Percentiles rank a stretch among this genome's conserved stretches.
Evolutionary conservation across 2,797 vertebrate genomes (phyloP).

Genomic region (Helarctos malayanus): DNA sequence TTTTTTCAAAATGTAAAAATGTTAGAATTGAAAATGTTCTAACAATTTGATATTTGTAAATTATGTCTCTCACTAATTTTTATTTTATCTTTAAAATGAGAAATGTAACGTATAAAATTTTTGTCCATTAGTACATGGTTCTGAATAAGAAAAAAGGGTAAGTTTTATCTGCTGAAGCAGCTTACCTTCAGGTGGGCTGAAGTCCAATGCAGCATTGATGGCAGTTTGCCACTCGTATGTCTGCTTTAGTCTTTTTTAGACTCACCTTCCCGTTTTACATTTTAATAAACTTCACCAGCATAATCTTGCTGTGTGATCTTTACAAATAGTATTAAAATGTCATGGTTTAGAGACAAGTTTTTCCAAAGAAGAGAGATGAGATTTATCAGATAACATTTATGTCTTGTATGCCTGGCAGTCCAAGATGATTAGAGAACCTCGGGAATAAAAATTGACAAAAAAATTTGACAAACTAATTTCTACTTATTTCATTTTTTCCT

Average conservation of each 20-base stretch:
- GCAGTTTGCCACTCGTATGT: neutral
- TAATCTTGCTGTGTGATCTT: constrained; percentile 46
- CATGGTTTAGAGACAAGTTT: neutral
- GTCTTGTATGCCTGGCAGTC: neutral
- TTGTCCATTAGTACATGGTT: neutral
- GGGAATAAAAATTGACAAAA: neutral
- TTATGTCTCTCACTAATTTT: constrained; percentile 1
- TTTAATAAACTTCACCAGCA: constrained; percentile 29
- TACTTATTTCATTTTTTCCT: neutral
- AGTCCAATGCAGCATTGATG: neutral
- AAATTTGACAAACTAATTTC: neutral
- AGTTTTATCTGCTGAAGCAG: neutral
- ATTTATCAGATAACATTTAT: neutral
- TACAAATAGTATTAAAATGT: neutral
- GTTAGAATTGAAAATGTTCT: constrained; percentile 1
- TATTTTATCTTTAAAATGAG: constrained; percentile 30
- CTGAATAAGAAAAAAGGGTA: neutral
- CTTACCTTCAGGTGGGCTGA: neutral
- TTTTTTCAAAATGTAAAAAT: neutral
- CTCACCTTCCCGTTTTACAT: neutral
- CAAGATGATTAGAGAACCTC: neutral
- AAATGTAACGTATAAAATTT: neutral
- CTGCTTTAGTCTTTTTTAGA: constrained; percentile 9
- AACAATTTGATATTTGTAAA: neutral
- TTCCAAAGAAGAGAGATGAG: neutral